These are phyloP conservation scores for Abrostola tripartita DNA, from an alignment of 2,888 invertebrate species.

Conservation along the genomic window DNA sequence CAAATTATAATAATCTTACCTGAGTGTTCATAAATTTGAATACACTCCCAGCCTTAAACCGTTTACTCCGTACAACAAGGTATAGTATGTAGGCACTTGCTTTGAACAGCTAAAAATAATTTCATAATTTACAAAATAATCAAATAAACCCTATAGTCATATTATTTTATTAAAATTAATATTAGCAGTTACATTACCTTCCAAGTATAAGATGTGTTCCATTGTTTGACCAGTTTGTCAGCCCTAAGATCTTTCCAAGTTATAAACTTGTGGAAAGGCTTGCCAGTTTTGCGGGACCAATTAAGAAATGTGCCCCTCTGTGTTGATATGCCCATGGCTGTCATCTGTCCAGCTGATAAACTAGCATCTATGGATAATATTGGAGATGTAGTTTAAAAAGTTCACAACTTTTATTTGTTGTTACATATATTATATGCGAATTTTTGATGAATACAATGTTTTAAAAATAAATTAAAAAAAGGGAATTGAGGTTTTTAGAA, in stretches of 20 bases:
- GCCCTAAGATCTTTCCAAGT: conserved; percentile 97
- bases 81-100: conserved; percentile 91
- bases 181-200: conserved; percentile 78
- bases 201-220: conserved; percentile 93
- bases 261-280: conserved; percentile 94
- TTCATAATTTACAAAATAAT: not conserved
- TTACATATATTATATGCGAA: no score
- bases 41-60: conserved; percentile 95
- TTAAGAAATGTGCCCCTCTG: conserved; percentile 95
- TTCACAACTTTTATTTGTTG: no score
- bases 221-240: conserved; percentile 91
- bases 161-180: not conserved
- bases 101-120: conserved; percentile 88
- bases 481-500: no score
- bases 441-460: no score
- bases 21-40: conserved; percentile 95
- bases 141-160: not conserved
- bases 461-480: no score
- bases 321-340: conserved; percentile 94
- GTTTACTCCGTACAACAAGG: conserved; percentile 92
- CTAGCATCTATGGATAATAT: conserved; percentile 89
- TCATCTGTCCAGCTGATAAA: conserved; percentile 90
- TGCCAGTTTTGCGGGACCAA: conserved; percentile 93
- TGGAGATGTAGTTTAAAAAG: no score
- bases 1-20: conserved; percentile 81